Conservation (phyloP, 2,797 vertebrate species). For the Smutsia temminckii region DNA sequence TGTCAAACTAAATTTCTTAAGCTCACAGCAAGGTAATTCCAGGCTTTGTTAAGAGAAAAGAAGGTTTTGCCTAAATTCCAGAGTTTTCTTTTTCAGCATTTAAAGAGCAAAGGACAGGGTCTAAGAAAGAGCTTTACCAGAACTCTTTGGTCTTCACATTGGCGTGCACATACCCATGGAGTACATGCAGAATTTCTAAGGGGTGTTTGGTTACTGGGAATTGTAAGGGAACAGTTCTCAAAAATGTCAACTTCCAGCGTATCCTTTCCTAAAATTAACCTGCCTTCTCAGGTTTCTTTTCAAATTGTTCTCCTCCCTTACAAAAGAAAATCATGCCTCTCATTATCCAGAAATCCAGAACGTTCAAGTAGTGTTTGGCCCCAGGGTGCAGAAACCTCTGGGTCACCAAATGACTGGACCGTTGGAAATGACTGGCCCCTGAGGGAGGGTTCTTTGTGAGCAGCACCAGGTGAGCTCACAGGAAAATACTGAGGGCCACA, state of each 20-base stretch:
- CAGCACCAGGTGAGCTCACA: neutral
- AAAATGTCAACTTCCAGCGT: neutral
- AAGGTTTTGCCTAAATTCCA: conserved; percentile 61
- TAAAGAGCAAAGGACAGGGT: neutral
- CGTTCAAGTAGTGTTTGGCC: neutral
- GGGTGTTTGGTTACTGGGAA: neutral
- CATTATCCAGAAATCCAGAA: neutral
- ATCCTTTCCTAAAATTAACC: conserved; percentile 28
- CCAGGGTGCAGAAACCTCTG: neutral
- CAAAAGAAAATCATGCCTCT: neutral
- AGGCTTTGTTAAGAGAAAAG: conserved; percentile 58
- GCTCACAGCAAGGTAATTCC: conserved; percentile 64
- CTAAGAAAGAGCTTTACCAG: neutral
- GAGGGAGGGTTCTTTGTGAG: neutral
- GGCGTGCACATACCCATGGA: neutral
- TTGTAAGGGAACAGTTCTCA: neutral
- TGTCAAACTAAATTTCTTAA: conserved; percentile 58
- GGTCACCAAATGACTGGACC: neutral
- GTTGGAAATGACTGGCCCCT: neutral
- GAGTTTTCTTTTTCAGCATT: conserved; percentile 58
- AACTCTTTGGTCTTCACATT: neutral
- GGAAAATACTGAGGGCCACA: neutral
- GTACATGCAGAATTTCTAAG: neutral
- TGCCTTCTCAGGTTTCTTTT: conserved; percentile 25
- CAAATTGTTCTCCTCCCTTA: neutral